A percentile compares a stretch with the other conserved stretches of the same genome.
Conservation (phyloP, 2,797 vertebrate genomes). For the Eremophila alpestris region DNA sequence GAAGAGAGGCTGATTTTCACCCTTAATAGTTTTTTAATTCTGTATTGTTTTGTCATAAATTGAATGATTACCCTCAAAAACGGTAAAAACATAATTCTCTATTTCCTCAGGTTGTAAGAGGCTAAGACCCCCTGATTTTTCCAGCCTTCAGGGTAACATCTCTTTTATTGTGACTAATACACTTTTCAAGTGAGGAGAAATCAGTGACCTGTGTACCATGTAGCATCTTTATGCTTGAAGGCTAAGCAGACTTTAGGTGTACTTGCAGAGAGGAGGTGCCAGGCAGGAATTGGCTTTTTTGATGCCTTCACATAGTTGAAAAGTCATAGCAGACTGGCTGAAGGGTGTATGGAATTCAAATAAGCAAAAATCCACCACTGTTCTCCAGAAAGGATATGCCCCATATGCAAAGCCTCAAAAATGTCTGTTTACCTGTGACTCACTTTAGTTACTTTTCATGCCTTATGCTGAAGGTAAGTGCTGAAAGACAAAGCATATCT, state of each 20-base stretch:
- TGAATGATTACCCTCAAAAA: not conserved
- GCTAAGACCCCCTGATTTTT: not conserved
- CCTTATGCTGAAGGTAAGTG: not conserved
- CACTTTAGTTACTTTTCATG: not conserved
- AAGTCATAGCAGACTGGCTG: not conserved
- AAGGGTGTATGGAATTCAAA: not conserved
- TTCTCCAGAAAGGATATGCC: not conserved
- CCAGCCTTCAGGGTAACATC: not conserved
- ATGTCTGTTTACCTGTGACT: not conserved
- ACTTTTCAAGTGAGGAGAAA: not conserved
- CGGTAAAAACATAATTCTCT: not conserved
- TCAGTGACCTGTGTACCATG: not conserved
- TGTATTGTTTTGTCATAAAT: not conserved
- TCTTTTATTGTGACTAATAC: not conserved
- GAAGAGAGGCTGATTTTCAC: constrained; percentile 11
- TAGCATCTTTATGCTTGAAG: not conserved
- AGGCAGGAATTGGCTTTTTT: not conserved
- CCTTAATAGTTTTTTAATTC: constrained; percentile 15
- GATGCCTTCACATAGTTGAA: not conserved
- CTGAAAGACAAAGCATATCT: not conserved
- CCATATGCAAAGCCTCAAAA: not conserved
- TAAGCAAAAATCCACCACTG: not conserved
- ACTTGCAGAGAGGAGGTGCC: not conserved
- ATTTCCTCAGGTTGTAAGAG: not conserved
- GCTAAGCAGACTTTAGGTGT: not conserved